These are phyloP conservation scores for Onychostoma macrolepis DNA, from an alignment of 2,113 vertebrate species.

Conservation along the genomic window DNA sequence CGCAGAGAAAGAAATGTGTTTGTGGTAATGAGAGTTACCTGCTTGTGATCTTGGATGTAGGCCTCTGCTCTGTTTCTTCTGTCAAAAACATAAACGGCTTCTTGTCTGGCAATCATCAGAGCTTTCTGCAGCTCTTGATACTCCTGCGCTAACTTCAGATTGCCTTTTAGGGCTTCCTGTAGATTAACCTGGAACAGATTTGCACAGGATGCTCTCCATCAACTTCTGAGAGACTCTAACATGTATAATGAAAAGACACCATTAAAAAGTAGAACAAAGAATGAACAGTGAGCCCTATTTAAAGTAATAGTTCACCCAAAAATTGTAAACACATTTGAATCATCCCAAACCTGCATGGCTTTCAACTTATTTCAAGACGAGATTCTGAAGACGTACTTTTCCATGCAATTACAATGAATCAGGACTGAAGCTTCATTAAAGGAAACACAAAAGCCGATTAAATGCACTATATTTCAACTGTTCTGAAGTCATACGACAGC, in stretches of 20 bases:
- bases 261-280: background rate
- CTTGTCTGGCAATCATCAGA: slow-evolving; percentile 61
- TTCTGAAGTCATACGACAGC: background rate
- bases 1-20: background rate
- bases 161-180: slow-evolving; percentile 57
- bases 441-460: background rate
- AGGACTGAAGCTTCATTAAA: background rate
- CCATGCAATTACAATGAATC: background rate
- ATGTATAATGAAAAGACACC: background rate
- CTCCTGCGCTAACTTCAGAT: slow-evolving; percentile 61
- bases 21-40: slow-evolving; percentile 63
- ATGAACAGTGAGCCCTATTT: background rate
- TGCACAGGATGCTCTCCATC: background rate
- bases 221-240: slow-evolving; percentile 27
- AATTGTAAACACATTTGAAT: background rate
- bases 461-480: background rate
- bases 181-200: slow-evolving; percentile 62
- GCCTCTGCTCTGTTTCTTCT: slow-evolving; percentile 59
- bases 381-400: background rate
- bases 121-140: slow-evolving; percentile 65
- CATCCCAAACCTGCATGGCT: background rate
- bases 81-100: slow-evolving; percentile 54
- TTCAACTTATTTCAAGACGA: background rate
- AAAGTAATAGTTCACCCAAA: background rate
- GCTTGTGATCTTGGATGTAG: slow-evolving; percentile 62